These are phyloP conservation scores for Cottoperca gobio DNA, from an alignment of 2,797 vertebrate species.

Conservation along the genomic window DNA sequence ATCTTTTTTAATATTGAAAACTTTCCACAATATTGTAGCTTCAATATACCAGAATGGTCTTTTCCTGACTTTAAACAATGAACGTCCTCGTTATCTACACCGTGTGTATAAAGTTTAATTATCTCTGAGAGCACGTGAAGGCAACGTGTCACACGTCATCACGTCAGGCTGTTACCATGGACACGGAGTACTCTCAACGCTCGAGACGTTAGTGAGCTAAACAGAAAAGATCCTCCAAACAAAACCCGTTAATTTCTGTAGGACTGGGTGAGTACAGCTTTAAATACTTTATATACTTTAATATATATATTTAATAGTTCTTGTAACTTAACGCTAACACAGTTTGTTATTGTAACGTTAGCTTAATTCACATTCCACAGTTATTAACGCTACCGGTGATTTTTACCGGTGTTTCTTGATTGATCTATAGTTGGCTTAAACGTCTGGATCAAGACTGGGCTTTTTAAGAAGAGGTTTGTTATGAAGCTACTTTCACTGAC, in stretches of 20 bases:
- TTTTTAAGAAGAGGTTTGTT: too few species aligned
- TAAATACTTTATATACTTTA: not conserved
- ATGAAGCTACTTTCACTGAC: too few species aligned
- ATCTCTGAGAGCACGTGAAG: not conserved
- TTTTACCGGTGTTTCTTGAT: too few species aligned
- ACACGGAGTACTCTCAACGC: not conserved
- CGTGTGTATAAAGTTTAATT: not conserved
- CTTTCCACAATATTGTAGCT: too few species aligned
- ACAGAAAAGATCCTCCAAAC: not conserved
- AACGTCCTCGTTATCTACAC: not conserved
- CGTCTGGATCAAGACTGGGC: too few species aligned
- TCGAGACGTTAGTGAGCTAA: not conserved
- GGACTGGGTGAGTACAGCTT: constrained; percentile 2
- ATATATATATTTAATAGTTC: not conserved
- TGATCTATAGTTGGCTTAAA: too few species aligned
- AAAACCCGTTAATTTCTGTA: not conserved
- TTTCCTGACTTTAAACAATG: too few species aligned
- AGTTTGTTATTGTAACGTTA: too few species aligned
- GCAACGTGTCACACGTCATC: not conserved
- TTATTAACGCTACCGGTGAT: too few species aligned
- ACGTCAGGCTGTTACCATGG: constrained; percentile 24
- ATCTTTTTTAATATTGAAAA: not conserved
- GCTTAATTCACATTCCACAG: too few species aligned
- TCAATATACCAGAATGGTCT: too few species aligned
- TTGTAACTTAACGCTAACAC: too few species aligned